Evolutionary conservation across 2,797 vertebrate species (phyloP).

Genomic region (Eulemur coronatus): DNA sequence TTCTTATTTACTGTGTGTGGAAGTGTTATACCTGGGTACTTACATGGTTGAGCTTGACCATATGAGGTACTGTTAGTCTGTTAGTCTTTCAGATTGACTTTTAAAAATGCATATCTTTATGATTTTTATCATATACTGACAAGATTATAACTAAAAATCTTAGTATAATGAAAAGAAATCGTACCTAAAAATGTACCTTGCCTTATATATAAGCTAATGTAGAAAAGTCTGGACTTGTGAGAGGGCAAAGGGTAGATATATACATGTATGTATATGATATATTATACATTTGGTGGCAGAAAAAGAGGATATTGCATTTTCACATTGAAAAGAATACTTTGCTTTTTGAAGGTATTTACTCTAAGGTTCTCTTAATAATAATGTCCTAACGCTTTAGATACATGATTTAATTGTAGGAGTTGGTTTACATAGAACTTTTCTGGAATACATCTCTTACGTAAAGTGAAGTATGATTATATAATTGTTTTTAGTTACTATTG

Average conservation of each 20-base stretch:
- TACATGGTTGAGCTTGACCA: constrained; percentile 35
- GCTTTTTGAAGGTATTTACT: constrained; percentile 55
- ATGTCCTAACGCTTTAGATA: constrained; percentile 55
- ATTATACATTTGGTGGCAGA: constrained; percentile 28
- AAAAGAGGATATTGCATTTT: constrained; percentile 55
- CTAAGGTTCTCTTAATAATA: constrained; percentile 64
- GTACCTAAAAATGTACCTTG: constrained; percentile 25
- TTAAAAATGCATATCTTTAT: constrained; percentile 33
- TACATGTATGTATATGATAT: background rate
- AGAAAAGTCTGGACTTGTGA: constrained; percentile 19
- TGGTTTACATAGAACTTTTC: constrained; percentile 58
- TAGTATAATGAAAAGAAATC: constrained; percentile 1
- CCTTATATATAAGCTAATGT: constrained; percentile 3
- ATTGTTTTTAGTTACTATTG: constrained; percentile 42
- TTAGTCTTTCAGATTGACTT: constrained; percentile 51
- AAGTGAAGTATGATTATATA: constrained; percentile 47
- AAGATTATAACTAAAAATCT: constrained; percentile 42
- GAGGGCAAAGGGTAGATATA: constrained; percentile 18
- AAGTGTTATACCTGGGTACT: constrained; percentile 61
- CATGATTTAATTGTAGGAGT: constrained; percentile 53
- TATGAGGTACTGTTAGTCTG: constrained; percentile 59
- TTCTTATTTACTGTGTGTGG: constrained; percentile 48
- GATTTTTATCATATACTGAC: constrained; percentile 36
- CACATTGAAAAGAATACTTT: constrained; percentile 58
- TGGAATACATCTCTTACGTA: constrained; percentile 52